phyloP scores from a whole-genome alignment of 2,113 vertebrate species.

The Nothobranchius kuhntae region DNA sequence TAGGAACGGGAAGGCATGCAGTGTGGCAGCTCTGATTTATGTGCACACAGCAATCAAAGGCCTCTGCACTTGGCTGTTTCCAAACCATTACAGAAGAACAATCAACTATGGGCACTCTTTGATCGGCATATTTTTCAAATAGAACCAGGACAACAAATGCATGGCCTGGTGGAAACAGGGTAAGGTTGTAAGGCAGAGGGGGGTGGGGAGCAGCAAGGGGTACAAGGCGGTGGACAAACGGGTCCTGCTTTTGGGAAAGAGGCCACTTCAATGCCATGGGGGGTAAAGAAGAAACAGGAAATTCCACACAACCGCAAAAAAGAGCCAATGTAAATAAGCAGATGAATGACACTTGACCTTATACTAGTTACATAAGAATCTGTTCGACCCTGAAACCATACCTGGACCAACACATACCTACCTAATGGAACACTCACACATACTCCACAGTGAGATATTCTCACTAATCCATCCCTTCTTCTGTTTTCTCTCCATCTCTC shows the following conservation, averaged over 20 bases:
- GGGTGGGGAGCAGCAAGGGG: conserved; percentile 3
- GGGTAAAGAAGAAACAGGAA: conserved; percentile 72
- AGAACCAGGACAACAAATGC: conserved; percentile 66
- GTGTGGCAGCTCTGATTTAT: conserved; percentile 71
- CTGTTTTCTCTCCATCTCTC: conserved; percentile 29
- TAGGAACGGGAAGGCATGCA: conserved; percentile 43
- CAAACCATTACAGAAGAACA: conserved; percentile 79
- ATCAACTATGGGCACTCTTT: conserved; percentile 73
- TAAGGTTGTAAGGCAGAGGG: conserved; percentile 38
- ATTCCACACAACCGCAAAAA: conserved; percentile 80
- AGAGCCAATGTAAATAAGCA: conserved; percentile 74
- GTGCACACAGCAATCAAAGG: conserved; percentile 72
- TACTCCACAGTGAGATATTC: background rate
- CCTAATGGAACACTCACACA: conserved; percentile 23
- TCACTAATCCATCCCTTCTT: conserved; percentile 31
- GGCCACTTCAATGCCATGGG: conserved; percentile 51
- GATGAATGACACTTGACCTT: conserved; percentile 74
- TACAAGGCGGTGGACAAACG: conserved; percentile 49
- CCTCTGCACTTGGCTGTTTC: conserved; percentile 73
- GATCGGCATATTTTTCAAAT: conserved; percentile 63
- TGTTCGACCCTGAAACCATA: background rate
- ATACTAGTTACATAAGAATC: conserved; percentile 66
- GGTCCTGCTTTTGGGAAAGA: conserved; percentile 58
- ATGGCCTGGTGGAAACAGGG: conserved; percentile 51
- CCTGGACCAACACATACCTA: conserved; percentile 22